Percentiles rank a stretch among this genome's conserved stretches.
phyloP scores from a whole-genome alignment of 2,797 vertebrate genomes.

The Stomatorhinus walkeri region DNA sequence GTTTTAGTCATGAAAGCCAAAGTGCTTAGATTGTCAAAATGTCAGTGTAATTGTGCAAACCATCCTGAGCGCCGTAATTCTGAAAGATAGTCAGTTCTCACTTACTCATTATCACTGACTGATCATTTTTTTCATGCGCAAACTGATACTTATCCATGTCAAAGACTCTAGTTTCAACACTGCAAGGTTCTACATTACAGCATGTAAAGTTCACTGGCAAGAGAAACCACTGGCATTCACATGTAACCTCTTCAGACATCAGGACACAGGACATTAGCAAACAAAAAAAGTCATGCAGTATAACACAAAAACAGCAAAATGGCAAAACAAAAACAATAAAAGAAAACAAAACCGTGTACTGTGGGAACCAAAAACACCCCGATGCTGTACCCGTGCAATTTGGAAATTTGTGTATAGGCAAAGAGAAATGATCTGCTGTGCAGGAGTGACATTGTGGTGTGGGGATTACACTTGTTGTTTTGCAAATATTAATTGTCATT shows the following conservation, averaged over 20 bases:
- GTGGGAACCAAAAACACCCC: not conserved
- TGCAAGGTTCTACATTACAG: not conserved
- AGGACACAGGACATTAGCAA: not conserved
- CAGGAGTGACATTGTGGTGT: not conserved
- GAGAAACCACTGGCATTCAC: not conserved
- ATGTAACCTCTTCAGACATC: not conserved
- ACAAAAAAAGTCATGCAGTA: not conserved
- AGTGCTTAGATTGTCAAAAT: not conserved
- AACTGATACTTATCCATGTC: not conserved
- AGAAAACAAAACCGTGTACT: not conserved
- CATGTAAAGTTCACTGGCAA: not conserved
- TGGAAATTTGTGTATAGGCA: not conserved
- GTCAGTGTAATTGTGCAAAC: not conserved
- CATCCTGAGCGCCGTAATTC: not conserved
- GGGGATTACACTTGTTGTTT: not conserved
- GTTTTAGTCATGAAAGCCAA: not conserved
- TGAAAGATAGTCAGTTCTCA: not conserved
- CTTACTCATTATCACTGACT: not conserved
- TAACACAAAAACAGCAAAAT: not conserved
- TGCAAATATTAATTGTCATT: not conserved
- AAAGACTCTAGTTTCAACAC: not conserved
- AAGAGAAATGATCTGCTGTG: not conserved
- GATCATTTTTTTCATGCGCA: not conserved
- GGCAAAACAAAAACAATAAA: not conserved
- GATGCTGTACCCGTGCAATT: not conserved